Evolutionary conservation across 2,888 invertebrate species (phyloP).

Genomic region (Drosophila anomelani): DNA sequence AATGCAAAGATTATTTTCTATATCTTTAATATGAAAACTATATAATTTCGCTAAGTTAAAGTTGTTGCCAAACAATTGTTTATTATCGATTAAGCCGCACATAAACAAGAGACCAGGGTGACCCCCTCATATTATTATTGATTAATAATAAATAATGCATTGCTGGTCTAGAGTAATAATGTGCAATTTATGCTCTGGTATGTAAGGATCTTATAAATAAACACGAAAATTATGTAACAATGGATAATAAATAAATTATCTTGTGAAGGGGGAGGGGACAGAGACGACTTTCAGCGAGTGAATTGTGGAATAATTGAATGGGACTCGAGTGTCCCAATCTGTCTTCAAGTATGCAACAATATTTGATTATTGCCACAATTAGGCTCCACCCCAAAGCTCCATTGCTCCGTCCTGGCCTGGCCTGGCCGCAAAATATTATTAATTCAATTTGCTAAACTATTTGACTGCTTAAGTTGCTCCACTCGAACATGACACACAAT

Average conservation of each 20-base stretch:
- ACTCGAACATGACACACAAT: slow-evolving; percentile 50
- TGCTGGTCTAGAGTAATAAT: background rate
- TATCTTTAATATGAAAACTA: no score
- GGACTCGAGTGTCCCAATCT: slow-evolving; percentile 23
- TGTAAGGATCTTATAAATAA: slow-evolving; percentile 17
- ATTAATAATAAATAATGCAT: background rate
- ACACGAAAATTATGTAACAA: slow-evolving; percentile 1
- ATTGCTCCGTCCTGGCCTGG: background rate
- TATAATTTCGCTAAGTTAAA: no score
- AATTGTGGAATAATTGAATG: slow-evolving; percentile 29
- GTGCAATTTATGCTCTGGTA: slow-evolving; percentile 9
- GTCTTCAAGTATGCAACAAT: slow-evolving; percentile 36
- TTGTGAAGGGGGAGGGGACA: background rate
- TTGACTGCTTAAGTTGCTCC: slow-evolving; percentile 51
- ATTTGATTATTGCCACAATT: slow-evolving; percentile 47
- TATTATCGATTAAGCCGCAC: slow-evolving; percentile 4
- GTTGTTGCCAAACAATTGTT: background rate
- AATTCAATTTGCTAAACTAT: slow-evolving; percentile 72
- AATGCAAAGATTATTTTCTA: no score
- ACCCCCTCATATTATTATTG: background rate
- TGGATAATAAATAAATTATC: slow-evolving; percentile 14
- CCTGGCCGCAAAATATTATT: slow-evolving; percentile 62
- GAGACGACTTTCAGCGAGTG: no score
- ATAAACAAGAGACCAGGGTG: background rate
- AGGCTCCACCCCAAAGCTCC: background rate